These are phyloP conservation scores for Drosophila sordidula DNA, from an alignment of 2,888 invertebrate genomes.

Conservation along the genomic window DNA sequence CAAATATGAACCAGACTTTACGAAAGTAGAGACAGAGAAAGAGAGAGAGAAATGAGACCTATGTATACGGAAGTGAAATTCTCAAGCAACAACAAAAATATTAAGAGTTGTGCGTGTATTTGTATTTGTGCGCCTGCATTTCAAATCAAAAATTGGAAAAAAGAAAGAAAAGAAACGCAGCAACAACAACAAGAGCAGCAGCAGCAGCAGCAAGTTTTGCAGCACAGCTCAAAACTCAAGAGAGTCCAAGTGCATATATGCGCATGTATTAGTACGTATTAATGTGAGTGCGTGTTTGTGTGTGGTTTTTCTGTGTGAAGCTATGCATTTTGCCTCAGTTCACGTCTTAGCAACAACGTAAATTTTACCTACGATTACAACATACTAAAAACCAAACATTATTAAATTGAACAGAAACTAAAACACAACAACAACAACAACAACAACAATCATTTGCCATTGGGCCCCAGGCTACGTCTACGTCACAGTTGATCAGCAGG, in stretches of 20 bases:
- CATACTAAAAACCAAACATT: constrained; percentile 66
- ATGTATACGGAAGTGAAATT: constrained; percentile 80
- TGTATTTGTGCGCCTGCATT: constrained; percentile 47
- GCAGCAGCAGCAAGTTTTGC: constrained; percentile 42
- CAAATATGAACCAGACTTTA: constrained; percentile 66
- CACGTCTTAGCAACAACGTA: constrained; percentile 77
- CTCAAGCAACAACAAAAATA: constrained; percentile 52
- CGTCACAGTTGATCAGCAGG: constrained; percentile 19
- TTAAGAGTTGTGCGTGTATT: constrained; percentile 37
- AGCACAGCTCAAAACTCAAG: constrained; percentile 45
- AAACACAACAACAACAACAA: constrained; percentile 21
- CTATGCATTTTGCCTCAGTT: constrained; percentile 47
- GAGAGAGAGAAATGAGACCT: constrained; percentile 42
- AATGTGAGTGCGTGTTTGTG: constrained; percentile 28
- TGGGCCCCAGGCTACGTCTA: constrained; percentile 25
- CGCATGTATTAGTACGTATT: constrained; percentile 13
- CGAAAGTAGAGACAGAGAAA: constrained; percentile 51
- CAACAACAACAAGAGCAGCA: constrained; percentile 22
- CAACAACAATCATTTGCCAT: constrained; percentile 30
- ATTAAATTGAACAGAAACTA: constrained; percentile 64
- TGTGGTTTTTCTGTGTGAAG: constrained; percentile 23
- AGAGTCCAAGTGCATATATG: constrained; percentile 29
- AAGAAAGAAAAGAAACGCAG: constrained; percentile 35
- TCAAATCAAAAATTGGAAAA: constrained; percentile 47
- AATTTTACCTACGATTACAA: constrained; percentile 69